These are phyloP conservation scores for human (Homo sapiens) DNA, from an alignment of 2,113 vertebrate genomes.

Conservation along the genomic window GRCh38 chr9:106907501-106908000, in stretches of 20 bases:
- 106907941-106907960: slow-evolving; percentile 14
- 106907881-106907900: not conserved
- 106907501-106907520: not conserved
- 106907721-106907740: not conserved
- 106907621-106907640: not conserved
- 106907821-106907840: slow-evolving; percentile 1
- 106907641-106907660: slow-evolving; percentile 26
- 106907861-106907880: slow-evolving; percentile 36
- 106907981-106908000: not conserved
- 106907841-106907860: slow-evolving; percentile 32
- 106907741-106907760: not conserved
- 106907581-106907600: slow-evolving; percentile 22
- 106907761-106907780: not conserved
- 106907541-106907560: not conserved
- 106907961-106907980: slow-evolving; percentile 25
- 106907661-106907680: not conserved
- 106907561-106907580: not conserved
- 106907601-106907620: not conserved
- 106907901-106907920: not conserved
- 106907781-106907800: not conserved
- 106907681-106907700: not conserved
- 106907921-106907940: not conserved
- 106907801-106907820: not conserved
- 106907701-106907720: not conserved
- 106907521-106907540: not conserved